phyloP scores from a whole-genome alignment of 2,888 invertebrate genomes.

The Sphinx pinastri region DNA sequence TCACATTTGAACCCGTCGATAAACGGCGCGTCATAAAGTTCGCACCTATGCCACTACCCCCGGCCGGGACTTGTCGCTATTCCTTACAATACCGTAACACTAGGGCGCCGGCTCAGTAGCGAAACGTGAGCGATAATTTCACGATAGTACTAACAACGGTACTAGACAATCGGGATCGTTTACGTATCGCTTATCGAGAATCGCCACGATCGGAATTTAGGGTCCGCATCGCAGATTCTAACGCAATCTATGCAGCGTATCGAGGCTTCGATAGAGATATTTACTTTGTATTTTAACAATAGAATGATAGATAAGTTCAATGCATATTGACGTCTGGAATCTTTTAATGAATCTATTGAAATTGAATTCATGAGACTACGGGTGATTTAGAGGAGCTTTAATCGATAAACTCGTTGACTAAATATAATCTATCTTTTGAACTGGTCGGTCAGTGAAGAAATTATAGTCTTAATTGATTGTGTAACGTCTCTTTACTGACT shows the following conservation, averaged over 20 bases:
- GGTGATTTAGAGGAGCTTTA: neutral
- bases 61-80: conserved; percentile 12
- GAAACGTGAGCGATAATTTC: conserved; percentile 81
- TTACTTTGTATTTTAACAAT: conserved; percentile 47
- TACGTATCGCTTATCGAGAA: conserved; percentile 77
- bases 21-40: conserved; percentile 10
- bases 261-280: conserved; percentile 54
- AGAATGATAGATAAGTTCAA: conserved; percentile 34
- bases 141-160: conserved; percentile 74
- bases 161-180: conserved; percentile 74
- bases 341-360: conserved; percentile 24
- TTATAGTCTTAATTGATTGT: conserved; percentile 1
- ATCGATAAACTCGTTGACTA: neutral
- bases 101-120: conserved; percentile 70
- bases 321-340: conserved; percentile 19
- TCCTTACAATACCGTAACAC: conserved; percentile 58
- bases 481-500: neutral
- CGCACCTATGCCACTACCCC: conserved; percentile 22
- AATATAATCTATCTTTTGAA: conserved; percentile 5
- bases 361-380: conserved; percentile 16
- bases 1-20: neutral
- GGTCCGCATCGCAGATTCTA: conserved; percentile 45
- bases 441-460: neutral
- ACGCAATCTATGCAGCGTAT: conserved; percentile 55
- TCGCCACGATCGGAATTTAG: conserved; percentile 76